Conservation (phyloP, 1,140 invertebrate genomes). For the Drosophila littoralis region DNA sequence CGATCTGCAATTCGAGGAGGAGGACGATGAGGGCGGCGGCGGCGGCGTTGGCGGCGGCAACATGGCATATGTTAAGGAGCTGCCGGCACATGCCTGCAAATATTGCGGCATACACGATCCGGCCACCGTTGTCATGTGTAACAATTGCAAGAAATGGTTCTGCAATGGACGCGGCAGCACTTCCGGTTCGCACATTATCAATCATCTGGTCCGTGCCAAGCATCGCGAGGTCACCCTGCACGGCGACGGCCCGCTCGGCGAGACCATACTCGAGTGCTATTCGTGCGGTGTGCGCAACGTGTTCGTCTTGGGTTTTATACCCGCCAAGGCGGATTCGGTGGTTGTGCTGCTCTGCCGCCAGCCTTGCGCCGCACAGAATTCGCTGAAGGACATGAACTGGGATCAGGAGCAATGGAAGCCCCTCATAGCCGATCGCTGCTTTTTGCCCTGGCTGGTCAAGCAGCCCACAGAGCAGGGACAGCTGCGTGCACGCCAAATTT, state of each 20-base stretch:
- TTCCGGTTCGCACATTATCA: slow-evolving; percentile 99
- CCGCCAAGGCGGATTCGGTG: slow-evolving; percentile 99
- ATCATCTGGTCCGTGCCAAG: slow-evolving; percentile 98
- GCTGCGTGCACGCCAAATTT: slow-evolving; percentile 96
- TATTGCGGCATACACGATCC: slow-evolving; percentile 99
- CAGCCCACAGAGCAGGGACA: slow-evolving; percentile 98
- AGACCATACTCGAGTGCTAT: slow-evolving; percentile 99
- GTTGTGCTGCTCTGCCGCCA: slow-evolving; percentile 99
- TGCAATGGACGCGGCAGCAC: slow-evolving; percentile 99
- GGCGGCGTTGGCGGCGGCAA: slow-evolving; percentile 85
- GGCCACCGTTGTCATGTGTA: slow-evolving; percentile 98
- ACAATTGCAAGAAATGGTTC: slow-evolving; percentile 99
- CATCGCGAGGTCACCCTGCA: slow-evolving; percentile 99
- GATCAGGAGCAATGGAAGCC: slow-evolving; percentile 99
- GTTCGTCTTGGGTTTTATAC: slow-evolving; percentile 99
- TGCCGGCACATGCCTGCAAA: slow-evolving; percentile 97
- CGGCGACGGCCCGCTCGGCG: slow-evolving; percentile 98
- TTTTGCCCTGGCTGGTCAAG: slow-evolving; percentile 98
- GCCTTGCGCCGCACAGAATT: slow-evolving; percentile 98
- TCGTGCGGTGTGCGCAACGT: slow-evolving; percentile 99
- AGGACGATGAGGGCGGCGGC: slow-evolving; percentile 93
- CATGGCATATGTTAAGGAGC: slow-evolving; percentile 87
- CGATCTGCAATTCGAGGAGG: slow-evolving; percentile 95
- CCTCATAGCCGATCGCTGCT: slow-evolving; percentile 97
- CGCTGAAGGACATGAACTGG: slow-evolving; percentile 99